phyloP scores from a whole-genome alignment of 2,888 invertebrate genomes.

The Dasypolia templi region DNA sequence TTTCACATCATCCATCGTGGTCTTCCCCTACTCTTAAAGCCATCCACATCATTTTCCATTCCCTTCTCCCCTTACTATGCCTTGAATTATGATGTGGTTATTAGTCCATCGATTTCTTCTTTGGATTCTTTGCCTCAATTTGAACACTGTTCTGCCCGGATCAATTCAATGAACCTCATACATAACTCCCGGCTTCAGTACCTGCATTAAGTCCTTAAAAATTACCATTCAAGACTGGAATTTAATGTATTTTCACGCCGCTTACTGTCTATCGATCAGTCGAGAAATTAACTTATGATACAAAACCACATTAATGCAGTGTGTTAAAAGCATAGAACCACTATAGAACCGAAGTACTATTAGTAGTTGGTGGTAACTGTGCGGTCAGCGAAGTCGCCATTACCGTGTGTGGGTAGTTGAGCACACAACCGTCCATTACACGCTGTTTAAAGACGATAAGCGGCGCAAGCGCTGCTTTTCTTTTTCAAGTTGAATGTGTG shows the following conservation, averaged over 20 bases:
- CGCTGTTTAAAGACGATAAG: conserved; percentile 64
- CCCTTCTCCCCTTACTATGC: not conserved
- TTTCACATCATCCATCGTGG: too few species aligned
- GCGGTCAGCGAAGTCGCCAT: conserved; percentile 57
- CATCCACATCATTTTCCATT: too few species aligned
- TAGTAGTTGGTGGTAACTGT: conserved; percentile 42
- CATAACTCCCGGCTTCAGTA: not conserved
- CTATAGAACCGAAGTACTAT: not conserved
- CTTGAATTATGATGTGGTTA: not conserved
- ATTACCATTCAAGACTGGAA: not conserved
- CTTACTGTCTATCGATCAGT: not conserved
- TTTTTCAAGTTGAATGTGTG: conserved; percentile 46
- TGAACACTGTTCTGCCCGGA: not conserved
- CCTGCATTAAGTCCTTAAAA: not conserved
- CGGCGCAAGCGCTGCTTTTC: conserved; percentile 53
- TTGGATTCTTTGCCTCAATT: not conserved
- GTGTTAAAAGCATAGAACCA: not conserved
- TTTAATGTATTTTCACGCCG: conserved; percentile 7
- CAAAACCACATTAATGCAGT: not conserved
- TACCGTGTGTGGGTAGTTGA: conserved; percentile 41
- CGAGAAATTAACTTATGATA: not conserved
- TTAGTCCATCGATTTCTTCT: not conserved
- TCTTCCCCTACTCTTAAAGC: too few species aligned
- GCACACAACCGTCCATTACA: conserved; percentile 64
- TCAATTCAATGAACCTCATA: not conserved